Base-by-base conservation (phyloP, 2,888 invertebrate genomes). In the Octonoba sinensis region DNA sequence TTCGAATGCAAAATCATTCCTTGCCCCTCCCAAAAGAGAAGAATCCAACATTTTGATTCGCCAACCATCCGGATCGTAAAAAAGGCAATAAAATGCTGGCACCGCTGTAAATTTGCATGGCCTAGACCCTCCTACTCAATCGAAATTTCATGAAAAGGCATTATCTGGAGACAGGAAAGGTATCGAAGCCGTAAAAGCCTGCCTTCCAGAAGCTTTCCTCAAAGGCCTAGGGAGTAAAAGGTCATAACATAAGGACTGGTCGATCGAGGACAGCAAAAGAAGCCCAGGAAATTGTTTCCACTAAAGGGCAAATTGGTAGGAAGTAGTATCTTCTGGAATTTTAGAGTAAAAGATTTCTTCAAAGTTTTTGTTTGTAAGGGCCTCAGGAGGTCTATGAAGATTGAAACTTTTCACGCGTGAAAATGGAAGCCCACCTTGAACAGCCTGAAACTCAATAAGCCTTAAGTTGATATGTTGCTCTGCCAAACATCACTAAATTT, bases 81-180 rank as follows among this genome's bases (percentile, higher is more conserved):
- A 81, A 73, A 22, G 16, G 73, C 73, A 62, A 69, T 81, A 81
- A 81, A 79, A 69, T 62, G 51, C 62, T 57, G 59, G 24, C 36
- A 70, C 73, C 56, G 22, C 46, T 51, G 56, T 62, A 65, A 81
- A 81, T 81, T 81, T 81, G 79, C 73, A 74, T 81, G 79, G n/a
- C 6, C 44, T 22, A 62, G 49, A 64, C 67, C 73, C 57, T 69
- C 79, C 57, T 56, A 57, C 62, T 24, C 73, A 67, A 73, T 73
- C 47, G 56, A 73, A 81, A 81, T 81, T 73, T 73, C 73, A 69
- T 56, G 73, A 81, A 81, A 62, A 62, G 56, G 36, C 62, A 62
- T 62, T 64, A 64, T 56, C 51, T 70, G n/a, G 56, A 59, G 24
- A 22, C 54, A 36, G 57, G 71, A 54, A 64, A 36, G 46, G n/a